These are phyloP conservation scores for Gopherus evgoodei DNA, from an alignment of 2,113 vertebrate genomes.

Conservation along the genomic window DNA sequence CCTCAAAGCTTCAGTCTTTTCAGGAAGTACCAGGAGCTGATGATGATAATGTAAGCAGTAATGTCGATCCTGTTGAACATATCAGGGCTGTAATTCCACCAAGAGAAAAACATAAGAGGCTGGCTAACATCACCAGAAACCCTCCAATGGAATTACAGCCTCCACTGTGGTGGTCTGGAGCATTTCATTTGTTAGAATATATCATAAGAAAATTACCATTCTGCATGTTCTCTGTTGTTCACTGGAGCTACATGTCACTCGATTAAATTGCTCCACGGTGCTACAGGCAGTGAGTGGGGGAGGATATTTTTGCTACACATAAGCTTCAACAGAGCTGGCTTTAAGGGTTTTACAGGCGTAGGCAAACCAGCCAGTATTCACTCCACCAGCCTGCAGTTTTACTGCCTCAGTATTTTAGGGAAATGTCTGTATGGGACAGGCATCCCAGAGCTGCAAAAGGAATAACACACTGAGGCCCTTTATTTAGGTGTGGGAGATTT, in stretches of 20 bases:
- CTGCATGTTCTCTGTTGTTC: background rate
- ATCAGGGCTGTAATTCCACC: constrained; percentile 69
- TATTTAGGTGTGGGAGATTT: background rate
- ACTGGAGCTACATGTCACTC: rapidly evolving
- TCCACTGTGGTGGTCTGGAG: background rate
- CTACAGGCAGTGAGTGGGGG: background rate
- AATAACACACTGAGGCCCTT: background rate
- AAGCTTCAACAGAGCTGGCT: background rate
- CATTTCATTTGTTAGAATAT: background rate
- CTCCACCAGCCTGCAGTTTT: background rate
- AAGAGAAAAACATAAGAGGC: constrained; percentile 53
- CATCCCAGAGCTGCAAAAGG: background rate
- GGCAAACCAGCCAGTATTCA: background rate
- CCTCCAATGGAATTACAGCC: constrained; percentile 49
- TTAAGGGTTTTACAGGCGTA: background rate
- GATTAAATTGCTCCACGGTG: background rate
- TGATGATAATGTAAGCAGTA: constrained; percentile 62
- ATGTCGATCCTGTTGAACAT: constrained; percentile 58
- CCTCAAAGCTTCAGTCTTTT: constrained; percentile 41
- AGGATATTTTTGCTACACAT: rapidly evolving
- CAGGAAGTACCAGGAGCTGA: background rate
- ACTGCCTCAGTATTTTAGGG: background rate
- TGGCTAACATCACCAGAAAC: constrained; percentile 69
- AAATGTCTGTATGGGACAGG: background rate
- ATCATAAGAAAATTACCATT: background rate